Conservation (phyloP, 2,797 vertebrate species). For the Ispidina lecontei region DNA sequence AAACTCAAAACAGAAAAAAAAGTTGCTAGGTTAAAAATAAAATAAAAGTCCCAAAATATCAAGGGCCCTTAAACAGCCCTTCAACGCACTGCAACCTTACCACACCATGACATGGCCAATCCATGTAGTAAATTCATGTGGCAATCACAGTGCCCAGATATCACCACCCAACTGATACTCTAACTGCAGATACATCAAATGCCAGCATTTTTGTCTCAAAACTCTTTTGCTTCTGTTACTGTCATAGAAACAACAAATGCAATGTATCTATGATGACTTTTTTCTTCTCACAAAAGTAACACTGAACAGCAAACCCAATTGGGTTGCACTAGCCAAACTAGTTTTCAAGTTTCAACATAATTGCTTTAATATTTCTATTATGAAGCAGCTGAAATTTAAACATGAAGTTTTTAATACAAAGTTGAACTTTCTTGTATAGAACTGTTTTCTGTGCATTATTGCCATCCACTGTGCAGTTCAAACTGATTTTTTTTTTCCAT, state of each 20-base stretch:
- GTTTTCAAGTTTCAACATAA: not conserved
- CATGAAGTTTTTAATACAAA: not conserved
- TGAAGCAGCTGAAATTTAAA: not conserved
- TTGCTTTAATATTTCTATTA: not conserved
- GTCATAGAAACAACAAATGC: not conserved
- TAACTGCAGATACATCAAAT: not conserved
- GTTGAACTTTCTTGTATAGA: not conserved
- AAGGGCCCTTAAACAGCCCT: not conserved
- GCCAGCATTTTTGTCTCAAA: not conserved
- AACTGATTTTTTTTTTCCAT: not conserved
- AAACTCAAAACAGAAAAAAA: not conserved
- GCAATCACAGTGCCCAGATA: not conserved
- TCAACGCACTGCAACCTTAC: not conserved
- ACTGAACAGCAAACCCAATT: not conserved
- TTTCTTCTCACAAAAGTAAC: not conserved
- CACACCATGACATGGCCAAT: not conserved
- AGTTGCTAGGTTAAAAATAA: not conserved
- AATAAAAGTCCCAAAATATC: not conserved
- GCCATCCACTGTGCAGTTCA: not conserved
- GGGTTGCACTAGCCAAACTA: not conserved
- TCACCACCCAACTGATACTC: not conserved
- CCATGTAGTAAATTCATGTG: not conserved
- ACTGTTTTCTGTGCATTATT: not conserved
- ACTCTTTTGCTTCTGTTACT: not conserved
- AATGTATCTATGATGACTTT: not conserved